Percentiles rank a stretch among this genome's conserved stretches.
phyloP scores from a whole-genome alignment of 2,888 invertebrate species.

The Cataglyphis cursor region DNA sequence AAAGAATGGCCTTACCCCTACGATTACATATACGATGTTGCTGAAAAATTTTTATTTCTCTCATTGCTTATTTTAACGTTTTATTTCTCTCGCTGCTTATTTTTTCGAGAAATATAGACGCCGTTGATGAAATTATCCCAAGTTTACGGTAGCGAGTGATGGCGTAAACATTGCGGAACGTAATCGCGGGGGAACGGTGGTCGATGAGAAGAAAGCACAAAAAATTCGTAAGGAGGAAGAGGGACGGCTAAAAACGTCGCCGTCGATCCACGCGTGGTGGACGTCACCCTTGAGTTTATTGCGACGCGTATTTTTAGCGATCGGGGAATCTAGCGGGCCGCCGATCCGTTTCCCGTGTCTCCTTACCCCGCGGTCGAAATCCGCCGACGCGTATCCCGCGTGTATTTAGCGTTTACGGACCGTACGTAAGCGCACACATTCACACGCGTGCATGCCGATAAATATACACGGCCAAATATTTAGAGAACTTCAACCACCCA shows the following conservation, averaged over 20 bases:
- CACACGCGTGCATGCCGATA: slow-evolving; percentile 68
- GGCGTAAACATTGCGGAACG: slow-evolving; percentile 1
- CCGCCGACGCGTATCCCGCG: slow-evolving; percentile 33
- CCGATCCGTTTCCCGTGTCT: slow-evolving; percentile 73
- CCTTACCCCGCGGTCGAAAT: slow-evolving; percentile 57
- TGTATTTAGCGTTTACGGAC: background rate
- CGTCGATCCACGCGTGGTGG: slow-evolving; percentile 63
- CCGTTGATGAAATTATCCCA: slow-evolving; percentile 17
- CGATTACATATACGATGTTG: background rate
- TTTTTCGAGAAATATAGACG: slow-evolving; percentile 18
- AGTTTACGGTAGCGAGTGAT: slow-evolving; percentile 5
- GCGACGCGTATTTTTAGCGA: slow-evolving; percentile 78
- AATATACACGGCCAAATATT: slow-evolving; percentile 79
- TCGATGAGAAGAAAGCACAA: slow-evolving; percentile 63
- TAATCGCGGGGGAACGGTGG: slow-evolving; percentile 1
- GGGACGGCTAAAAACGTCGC: slow-evolving; percentile 71
- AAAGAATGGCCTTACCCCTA: background rate
- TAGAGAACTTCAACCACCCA: slow-evolving; percentile 70
- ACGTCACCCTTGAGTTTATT: slow-evolving; percentile 81
- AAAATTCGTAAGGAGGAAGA: slow-evolving; percentile 62
- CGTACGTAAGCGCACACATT: slow-evolving; percentile 46
- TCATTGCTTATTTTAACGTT: slow-evolving; percentile 10
- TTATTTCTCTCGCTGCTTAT: background rate
- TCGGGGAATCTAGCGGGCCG: slow-evolving; percentile 70
- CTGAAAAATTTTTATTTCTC: background rate